A percentile compares a stretch with the other conserved stretches of the same genome.
phyloP scores from a whole-genome alignment of 2,888 invertebrate species.

The Helleia helle region DNA sequence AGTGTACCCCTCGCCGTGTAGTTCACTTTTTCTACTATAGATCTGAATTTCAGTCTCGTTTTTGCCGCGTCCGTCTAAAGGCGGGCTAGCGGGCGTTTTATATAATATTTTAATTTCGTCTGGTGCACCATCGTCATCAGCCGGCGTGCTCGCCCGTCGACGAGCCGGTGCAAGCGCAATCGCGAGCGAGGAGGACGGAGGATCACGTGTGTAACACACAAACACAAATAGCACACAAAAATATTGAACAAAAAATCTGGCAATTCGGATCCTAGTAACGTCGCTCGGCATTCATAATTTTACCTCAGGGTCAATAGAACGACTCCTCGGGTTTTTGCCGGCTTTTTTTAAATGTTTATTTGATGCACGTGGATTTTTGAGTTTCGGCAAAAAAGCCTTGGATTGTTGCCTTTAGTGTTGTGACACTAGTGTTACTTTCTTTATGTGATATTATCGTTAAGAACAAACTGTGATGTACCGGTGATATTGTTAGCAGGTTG shows the following conservation, averaged over 20 bases:
- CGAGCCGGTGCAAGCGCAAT: constrained; percentile 57
- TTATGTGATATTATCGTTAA: constrained; percentile 71
- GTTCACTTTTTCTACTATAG: constrained; percentile 76
- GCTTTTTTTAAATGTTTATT: constrained; percentile 61
- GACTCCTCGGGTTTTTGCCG: constrained; percentile 33
- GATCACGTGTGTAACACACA: constrained; percentile 63
- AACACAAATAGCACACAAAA: constrained; percentile 64
- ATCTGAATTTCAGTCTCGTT: constrained; percentile 75
- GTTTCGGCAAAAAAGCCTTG: constrained; percentile 58
- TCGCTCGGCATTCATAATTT: constrained; percentile 69
- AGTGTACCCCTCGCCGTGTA: constrained; percentile 74
- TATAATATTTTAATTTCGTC: constrained; percentile 57
- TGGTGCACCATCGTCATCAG: constrained; percentile 38
- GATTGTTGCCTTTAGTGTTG: constrained; percentile 72
- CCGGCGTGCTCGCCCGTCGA: constrained; percentile 59
- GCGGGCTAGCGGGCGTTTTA: constrained; percentile 64
- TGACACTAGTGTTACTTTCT: constrained; percentile 68
- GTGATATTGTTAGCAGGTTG: constrained; percentile 67
- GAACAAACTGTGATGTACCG: constrained; percentile 71
- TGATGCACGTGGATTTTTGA: constrained; percentile 62
- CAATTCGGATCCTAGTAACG: constrained; percentile 70
- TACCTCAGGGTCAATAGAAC: constrained; percentile 69
- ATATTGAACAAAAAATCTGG: constrained; percentile 70
- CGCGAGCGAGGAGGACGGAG: constrained; percentile 49
- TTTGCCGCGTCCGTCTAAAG: constrained; percentile 73